Evolutionary conservation across 2,797 vertebrate species (phyloP).

Genomic region (Bufotes viridis): DNA sequence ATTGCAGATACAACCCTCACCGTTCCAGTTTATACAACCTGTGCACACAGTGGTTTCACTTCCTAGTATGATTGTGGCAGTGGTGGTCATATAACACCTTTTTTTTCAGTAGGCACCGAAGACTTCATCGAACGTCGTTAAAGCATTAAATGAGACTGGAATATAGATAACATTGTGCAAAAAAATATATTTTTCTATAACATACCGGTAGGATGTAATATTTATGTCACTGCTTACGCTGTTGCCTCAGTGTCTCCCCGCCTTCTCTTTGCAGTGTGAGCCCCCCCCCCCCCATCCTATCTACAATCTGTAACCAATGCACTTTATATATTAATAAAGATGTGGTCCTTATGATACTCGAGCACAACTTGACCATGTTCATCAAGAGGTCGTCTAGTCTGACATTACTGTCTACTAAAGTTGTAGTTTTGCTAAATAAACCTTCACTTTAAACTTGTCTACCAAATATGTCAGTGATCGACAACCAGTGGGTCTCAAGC

Average conservation of each 20-base stretch:
- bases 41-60: background rate
- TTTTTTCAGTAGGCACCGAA: background rate
- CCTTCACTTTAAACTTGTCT: no score
- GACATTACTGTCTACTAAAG: no score
- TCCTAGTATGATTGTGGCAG: background rate
- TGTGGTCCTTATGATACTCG: background rate
- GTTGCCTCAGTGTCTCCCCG: background rate
- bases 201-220: constrained; percentile 16
- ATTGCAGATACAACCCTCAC: background rate
- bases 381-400: background rate
- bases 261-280: background rate
- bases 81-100: background rate
- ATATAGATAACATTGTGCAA: constrained; percentile 18
- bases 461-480: no score
- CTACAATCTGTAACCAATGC: constrained; percentile 25
- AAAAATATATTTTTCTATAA: constrained; percentile 49
- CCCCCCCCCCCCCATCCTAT: background rate
- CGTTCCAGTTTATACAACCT: background rate
- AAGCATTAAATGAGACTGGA: background rate
- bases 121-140: background rate
- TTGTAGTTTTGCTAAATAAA: no score
- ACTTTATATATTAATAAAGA: constrained; percentile 23
- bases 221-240: background rate
- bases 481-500: no score
- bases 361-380: background rate